A percentile compares a stretch with the other conserved stretches of the same genome.
Conservation (phyloP, 2,797 vertebrate genomes). For the Danio aesculapii region DNA sequence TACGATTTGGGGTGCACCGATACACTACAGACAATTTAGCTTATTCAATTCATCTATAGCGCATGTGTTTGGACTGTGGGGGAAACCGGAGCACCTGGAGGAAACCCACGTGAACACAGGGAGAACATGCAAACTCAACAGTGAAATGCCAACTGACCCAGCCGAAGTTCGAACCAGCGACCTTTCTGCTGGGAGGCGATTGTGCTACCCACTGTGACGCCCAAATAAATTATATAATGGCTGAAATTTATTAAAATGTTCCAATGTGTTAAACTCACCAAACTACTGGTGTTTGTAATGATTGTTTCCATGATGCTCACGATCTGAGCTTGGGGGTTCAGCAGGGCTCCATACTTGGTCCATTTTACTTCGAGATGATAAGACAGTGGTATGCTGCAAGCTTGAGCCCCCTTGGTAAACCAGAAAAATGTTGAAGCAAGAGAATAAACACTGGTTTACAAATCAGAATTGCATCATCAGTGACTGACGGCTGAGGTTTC, state of each 20-base stretch:
- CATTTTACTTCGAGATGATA: conserved; percentile 87
- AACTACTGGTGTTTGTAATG: conserved; percentile 73
- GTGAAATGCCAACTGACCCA: too few relatives aligned
- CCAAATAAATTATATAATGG: not conserved
- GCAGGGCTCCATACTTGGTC: conserved; percentile 90
- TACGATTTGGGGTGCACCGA: too few relatives aligned
- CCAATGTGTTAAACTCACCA: conserved; percentile 75
- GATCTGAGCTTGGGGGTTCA: conserved; percentile 91
- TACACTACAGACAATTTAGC: too few relatives aligned
- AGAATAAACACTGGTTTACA: conserved; percentile 7
- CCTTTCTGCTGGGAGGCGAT: too few relatives aligned
- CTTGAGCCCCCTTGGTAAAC: conserved; percentile 66
- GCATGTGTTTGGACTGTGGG: too few relatives aligned
- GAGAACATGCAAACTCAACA: too few relatives aligned
- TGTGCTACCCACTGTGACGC: too few relatives aligned
- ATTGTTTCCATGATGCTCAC: conserved; percentile 82
- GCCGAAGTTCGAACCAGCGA: too few relatives aligned
- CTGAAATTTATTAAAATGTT: not conserved
- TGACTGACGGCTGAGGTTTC: not conserved
- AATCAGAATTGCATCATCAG: conserved; percentile 26
- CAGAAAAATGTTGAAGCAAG: not conserved
- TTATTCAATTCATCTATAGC: too few relatives aligned
- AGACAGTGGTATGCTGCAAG: conserved; percentile 87
- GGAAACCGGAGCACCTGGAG: too few relatives aligned
- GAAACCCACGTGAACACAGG: too few relatives aligned